Evolutionary conservation across 2,888 invertebrate genomes (phyloP).

Genomic region (Agonopterix subpropinquella): DNA sequence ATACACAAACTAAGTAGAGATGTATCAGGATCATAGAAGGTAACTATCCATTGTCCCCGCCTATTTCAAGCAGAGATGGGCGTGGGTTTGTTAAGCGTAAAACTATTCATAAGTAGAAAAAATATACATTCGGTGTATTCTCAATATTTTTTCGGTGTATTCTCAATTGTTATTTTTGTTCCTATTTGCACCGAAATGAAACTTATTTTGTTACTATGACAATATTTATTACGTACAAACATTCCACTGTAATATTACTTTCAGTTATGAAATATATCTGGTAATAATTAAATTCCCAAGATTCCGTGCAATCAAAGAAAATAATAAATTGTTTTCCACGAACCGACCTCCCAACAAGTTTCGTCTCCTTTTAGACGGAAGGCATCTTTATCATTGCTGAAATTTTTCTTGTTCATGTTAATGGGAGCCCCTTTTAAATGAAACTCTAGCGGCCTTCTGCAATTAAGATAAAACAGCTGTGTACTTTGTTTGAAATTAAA

Average conservation of each 20-base stretch:
- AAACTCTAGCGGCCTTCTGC: constrained; percentile 52
- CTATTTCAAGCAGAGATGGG: no score
- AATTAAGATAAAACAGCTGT: constrained; percentile 56
- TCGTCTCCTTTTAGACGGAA: constrained; percentile 45
- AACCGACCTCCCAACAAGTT: constrained; percentile 42
- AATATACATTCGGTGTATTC: no score
- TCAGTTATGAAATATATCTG: not conserved
- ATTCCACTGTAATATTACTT: not conserved
- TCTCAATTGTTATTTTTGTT: no score
- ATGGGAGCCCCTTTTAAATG: constrained; percentile 51
- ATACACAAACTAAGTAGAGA: no score
- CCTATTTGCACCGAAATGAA: no score
- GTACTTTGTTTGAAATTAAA: not conserved
- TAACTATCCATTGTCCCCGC: no score
- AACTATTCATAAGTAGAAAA: no score
- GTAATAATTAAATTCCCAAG: constrained; percentile 6
- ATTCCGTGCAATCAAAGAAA: constrained; percentile 38
- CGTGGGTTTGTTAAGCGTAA: no score
- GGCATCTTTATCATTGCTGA: constrained; percentile 63
- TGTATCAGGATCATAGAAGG: no score
- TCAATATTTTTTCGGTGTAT: no score
- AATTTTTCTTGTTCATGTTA: constrained; percentile 58
- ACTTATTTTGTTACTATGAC: no score
- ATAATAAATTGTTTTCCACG: constrained; percentile 53
- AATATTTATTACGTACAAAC: not conserved